These are phyloP conservation scores for Epinephelus moara DNA, from an alignment of 2,113 vertebrate genomes.

Conservation along the genomic window DNA sequence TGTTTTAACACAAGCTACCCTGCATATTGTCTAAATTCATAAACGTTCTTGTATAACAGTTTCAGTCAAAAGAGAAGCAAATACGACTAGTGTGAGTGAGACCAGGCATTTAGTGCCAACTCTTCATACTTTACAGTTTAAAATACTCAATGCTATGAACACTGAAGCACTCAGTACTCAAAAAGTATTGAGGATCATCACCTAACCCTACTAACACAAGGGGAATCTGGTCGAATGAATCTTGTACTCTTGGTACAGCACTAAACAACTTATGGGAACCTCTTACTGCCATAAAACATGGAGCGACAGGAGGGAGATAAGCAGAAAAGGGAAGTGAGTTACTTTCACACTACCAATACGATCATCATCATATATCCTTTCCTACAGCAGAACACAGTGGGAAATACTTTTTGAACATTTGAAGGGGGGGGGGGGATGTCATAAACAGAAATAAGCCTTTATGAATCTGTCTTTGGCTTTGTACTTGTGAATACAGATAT, in stretches of 20 bases:
- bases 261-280: background rate
- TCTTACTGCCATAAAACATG: background rate
- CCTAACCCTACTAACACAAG: background rate
- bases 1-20: background rate
- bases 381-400: background rate
- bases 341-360: background rate
- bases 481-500: background rate
- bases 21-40: background rate
- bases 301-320: background rate
- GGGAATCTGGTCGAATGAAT: background rate
- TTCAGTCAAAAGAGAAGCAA: background rate
- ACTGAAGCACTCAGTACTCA: background rate
- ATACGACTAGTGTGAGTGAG: background rate
- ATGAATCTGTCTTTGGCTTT: background rate
- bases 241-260: background rate
- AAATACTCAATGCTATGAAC: background rate
- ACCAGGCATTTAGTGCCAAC: background rate
- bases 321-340: background rate
- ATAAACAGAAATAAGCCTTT: no score
- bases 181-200: background rate
- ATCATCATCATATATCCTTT: constrained; percentile 6
- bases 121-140: background rate
- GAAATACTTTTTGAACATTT: constrained; percentile 1
- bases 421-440: no score
- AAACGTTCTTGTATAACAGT: background rate